Base-by-base conservation (phyloP, 1,140 invertebrate species). In the Streblospio benedicti region DNA sequence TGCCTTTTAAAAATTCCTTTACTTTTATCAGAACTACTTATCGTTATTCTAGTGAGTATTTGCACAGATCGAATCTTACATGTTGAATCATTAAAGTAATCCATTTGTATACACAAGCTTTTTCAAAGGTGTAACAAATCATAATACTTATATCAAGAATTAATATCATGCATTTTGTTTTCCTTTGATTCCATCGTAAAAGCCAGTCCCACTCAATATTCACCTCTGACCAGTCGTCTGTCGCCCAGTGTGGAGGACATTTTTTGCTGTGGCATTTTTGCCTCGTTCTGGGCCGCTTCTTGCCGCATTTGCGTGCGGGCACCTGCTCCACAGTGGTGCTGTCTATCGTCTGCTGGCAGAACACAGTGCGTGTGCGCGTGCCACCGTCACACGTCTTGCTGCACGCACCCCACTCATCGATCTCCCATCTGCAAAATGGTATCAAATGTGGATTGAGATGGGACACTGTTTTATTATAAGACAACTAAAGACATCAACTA, bases 141-240 rank as follows among this genome's bases (percentile, higher is more conserved):
- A 9, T 38, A n/a, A n/a, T 38, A n/a, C 9, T 38, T 38, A 38
- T 9, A 38, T 9, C 9, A 38, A 38, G 35, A 9, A 38, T 38
- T 9, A n/a, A 9, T n/a, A 38, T n/a, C 35, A 9, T 9, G 35
- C 9, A 9, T 38, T n/a, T 9, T 38, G n/a, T 9, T n/a, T n/a
- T 9, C n/a, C 9, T 38, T 38, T 9, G 9, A 38, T 38, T n/a
- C n/a, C 35, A n/a, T 9, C n/a, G n/a, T 38, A 9, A 9, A 38
- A 9, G 9, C 9, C 9, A 9, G 35, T 38, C 45, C n/a, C n/a
- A n/a, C n/a, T n/a, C n/a, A n/a, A 49, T 49, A 30, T 44, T 77
- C 77, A 89, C 87, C 79, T 84, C 79, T 16, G 85, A 86, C 87
- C 87, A 89, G 1, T 84, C 76, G 41, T 80, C 79, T 50, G 82